Evolutionary conservation across 1,140 invertebrate genomes (phyloP), one percentile per base, ranked within the genome.

Genomic region (Penaeus japonicus): DNA sequence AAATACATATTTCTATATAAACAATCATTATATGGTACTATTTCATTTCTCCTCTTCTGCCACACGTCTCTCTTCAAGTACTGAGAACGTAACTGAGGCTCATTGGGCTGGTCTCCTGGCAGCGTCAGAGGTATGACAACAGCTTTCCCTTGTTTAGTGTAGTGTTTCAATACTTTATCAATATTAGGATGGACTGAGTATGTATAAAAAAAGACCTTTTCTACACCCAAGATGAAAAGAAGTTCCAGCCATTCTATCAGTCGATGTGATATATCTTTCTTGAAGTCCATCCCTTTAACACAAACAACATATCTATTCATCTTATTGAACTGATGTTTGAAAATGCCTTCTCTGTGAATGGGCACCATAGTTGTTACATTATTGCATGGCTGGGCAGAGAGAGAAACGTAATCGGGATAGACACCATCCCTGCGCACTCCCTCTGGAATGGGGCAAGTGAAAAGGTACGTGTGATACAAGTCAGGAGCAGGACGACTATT

Each of bases 1-100:
- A 95, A 94, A 92, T 98, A 98, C 93, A 98, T 94, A 92, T 98
- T 96, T 91, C 97, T 96, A 93, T 99, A 99, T 15, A 99, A 94
- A 91, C 98, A 99, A 92, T 99, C 98, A 92, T 99, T 99, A 93
- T 99, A 99, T 0, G 98, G 97, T 90, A 99, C 98, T 73, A 99
- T 94, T 92, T 99, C 98, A 92, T 98, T 98, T 91, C 98, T 97
- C 20, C 98, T 93, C 92, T 99, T 99, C 92, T 98, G 95, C 92
- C 96, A 98, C 4, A 96, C 79, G 87, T 89, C 84, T 92, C 97
- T 97, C 77, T 96, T 96, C 7, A 98, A 93, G 91, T 97, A 98
- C 92, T 97, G 94, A 92, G 98, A 97, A 91, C 97, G 96, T 84
- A 98, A 95, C 0, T 95, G 95, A 0, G 96, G 96, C 12, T 97